Base-by-base conservation (phyloP, 37 sponge, comb jelly and placozoan species). In the Ianthella basta region DNA sequence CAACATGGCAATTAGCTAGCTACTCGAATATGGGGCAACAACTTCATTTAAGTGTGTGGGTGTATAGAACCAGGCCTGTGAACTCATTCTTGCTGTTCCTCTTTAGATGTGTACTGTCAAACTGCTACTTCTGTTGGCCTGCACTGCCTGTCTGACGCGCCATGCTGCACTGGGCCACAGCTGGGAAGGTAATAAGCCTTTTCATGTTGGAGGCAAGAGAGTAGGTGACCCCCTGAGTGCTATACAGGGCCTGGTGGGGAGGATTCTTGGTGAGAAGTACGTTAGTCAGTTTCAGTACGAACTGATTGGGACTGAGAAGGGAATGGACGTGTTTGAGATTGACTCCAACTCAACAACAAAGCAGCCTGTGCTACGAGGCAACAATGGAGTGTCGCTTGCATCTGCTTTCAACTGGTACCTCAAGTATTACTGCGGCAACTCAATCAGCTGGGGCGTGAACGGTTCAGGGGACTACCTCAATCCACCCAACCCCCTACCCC, bases 361-460 rank as follows among this genome's bases (percentile, higher is more conserved):
- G 21, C 60, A 19, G 41, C 79, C 79, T 0, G 66, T 66, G 4
- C 56, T 87, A 16, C 39, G 87, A 0, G 89, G 89, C 27, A 88
- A 73, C 33, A 88, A 20, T 34, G 89, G 89, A 13, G 89, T 88
- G n/a, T 77, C 89, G 3, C 56, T 84, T 3, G 89, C 89, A 0
- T 72, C 79, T 13, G 89, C 83, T 59, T 27, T 88, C 21, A 50
- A 88, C 50, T 84, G 80, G 79, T 88, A 88, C 60, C 79, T 88
- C 21, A 85, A 85, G 33, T 84, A 85, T 54, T 60, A 87, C 55
- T 84, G 84, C 44, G 25, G 18, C 34, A 37, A 55, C 55, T 59
- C 75, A 0, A 72, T 87, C 0, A 60, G 67, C 32, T 87, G 87
- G 87, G 87, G 87, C 1, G 55, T 30, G 56, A 64, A 87, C 56